Evolutionary conservation across 2,113 vertebrate species (phyloP).

Genomic region (Trematomus loennbergii): DNA sequence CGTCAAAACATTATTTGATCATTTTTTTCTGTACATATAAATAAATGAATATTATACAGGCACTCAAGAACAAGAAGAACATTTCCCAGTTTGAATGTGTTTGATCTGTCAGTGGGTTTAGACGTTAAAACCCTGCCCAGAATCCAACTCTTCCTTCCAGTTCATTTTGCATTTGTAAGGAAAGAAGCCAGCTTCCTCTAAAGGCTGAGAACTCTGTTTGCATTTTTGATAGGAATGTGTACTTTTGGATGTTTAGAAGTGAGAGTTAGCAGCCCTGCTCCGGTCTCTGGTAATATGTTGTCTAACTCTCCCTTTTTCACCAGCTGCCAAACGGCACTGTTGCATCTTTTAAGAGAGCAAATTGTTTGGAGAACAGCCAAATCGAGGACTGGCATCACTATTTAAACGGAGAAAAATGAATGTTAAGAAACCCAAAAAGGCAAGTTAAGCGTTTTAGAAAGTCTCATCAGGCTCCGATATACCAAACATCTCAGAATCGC

Average conservation of each 20-base stretch:
- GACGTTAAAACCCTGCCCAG: conserved; percentile 34
- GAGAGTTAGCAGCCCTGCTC: conserved; percentile 45
- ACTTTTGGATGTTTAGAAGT: conserved; percentile 46
- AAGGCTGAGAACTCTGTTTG: conserved; percentile 42
- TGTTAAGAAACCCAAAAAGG: conserved; percentile 23
- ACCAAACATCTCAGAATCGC: not conserved
- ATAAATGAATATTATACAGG: conserved; percentile 12
- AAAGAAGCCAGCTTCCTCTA: conserved; percentile 1
- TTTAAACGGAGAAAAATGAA: conserved; percentile 29
- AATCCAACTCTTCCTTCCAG: conserved; percentile 13
- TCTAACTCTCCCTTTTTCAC: conserved; percentile 37
- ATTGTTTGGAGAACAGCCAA: conserved; percentile 53
- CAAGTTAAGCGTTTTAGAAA: not conserved
- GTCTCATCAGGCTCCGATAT: not conserved
- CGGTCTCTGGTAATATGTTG: conserved; percentile 37
- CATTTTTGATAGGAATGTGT: conserved; percentile 62
- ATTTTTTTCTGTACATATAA: not conserved
- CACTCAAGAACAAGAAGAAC: not conserved
- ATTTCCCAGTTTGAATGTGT: not conserved
- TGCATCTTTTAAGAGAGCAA: conserved; percentile 65
- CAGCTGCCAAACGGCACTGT: conserved; percentile 56
- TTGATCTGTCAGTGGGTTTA: conserved; percentile 28
- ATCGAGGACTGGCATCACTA: conserved; percentile 13
- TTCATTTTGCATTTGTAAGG: conserved; percentile 31
- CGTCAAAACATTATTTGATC: conserved; percentile 27